Percentiles rank a stretch among this genome's conserved stretches.
These are phyloP conservation scores for Tetanocera ferruginea DNA, from an alignment of 2,888 invertebrate genomes.

Conservation along the genomic window DNA sequence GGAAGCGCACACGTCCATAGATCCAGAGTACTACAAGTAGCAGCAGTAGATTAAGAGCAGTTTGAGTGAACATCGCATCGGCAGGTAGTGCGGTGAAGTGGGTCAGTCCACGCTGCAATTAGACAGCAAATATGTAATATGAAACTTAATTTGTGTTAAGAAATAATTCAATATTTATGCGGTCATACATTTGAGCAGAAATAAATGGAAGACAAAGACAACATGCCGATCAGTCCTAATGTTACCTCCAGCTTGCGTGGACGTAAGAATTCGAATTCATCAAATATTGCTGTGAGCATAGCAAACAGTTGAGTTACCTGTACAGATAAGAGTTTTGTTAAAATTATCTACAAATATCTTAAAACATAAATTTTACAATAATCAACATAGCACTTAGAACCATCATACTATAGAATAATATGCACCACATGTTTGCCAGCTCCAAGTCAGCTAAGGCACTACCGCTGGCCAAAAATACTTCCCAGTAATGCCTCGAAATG, in stretches of 20 bases:
- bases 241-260: constrained; percentile 49
- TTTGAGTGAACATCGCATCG: constrained; percentile 53
- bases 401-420: constrained; percentile 81
- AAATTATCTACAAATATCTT: background rate
- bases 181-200: constrained; percentile 58
- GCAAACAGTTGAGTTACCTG: constrained; percentile 59
- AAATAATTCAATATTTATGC: background rate
- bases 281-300: constrained; percentile 59
- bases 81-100: constrained; percentile 48
- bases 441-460: constrained; percentile 46
- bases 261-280: constrained; percentile 60
- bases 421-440: constrained; percentile 78
- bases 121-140: background rate
- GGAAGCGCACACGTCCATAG: constrained; percentile 80
- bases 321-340: background rate
- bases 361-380: constrained; percentile 75
- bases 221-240: constrained; percentile 45
- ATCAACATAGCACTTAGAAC: constrained; percentile 80
- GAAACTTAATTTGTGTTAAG: background rate
- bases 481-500: constrained; percentile 24
- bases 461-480: constrained; percentile 42
- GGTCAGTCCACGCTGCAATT: constrained; percentile 52
- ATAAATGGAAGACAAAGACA: constrained; percentile 52
- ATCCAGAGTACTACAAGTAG: constrained; percentile 85
- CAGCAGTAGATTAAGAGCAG: constrained; percentile 73